phyloP scores from a whole-genome alignment of 2,888 invertebrate genomes.

The Dorcus parallelipipedus region DNA sequence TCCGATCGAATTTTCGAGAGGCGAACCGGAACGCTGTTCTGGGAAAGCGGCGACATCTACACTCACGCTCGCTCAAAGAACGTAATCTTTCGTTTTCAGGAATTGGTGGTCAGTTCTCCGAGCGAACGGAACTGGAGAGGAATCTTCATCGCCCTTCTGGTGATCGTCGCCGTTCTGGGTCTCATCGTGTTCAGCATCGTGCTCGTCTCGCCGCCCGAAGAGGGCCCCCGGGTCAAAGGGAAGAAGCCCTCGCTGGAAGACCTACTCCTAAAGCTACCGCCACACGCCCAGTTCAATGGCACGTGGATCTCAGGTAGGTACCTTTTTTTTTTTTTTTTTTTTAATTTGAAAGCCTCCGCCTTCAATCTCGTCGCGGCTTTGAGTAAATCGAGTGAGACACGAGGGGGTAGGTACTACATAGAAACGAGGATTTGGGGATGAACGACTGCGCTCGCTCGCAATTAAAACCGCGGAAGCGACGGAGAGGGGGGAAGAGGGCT shows the following conservation, averaged over 20 bases:
- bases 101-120: constrained; percentile 82
- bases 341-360: not conserved
- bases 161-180: constrained; percentile 84
- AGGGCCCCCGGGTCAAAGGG: constrained; percentile 67
- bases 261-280: constrained; percentile 53
- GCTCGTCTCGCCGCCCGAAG: constrained; percentile 76
- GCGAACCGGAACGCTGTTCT: too few relatives aligned
- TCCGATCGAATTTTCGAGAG: too few relatives aligned
- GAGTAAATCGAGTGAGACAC: not conserved
- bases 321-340: too few relatives aligned
- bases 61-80: too few relatives aligned
- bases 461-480: too few relatives aligned
- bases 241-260: constrained; percentile 68
- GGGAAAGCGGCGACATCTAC: too few relatives aligned
- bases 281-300: constrained; percentile 67
- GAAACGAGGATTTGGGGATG: too few relatives aligned
- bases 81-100: constrained; percentile 55
- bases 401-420: too few relatives aligned
- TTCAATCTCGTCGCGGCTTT: not conserved
- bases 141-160: constrained; percentile 86
- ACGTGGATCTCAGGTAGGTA: constrained; percentile 66
- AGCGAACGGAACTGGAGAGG: constrained; percentile 92
- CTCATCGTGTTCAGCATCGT: constrained; percentile 90
- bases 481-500: too few relatives aligned
- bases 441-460: too few relatives aligned